phyloP scores from a whole-genome alignment of 2,888 invertebrate species.

The Phytoseiulus persimilis region DNA sequence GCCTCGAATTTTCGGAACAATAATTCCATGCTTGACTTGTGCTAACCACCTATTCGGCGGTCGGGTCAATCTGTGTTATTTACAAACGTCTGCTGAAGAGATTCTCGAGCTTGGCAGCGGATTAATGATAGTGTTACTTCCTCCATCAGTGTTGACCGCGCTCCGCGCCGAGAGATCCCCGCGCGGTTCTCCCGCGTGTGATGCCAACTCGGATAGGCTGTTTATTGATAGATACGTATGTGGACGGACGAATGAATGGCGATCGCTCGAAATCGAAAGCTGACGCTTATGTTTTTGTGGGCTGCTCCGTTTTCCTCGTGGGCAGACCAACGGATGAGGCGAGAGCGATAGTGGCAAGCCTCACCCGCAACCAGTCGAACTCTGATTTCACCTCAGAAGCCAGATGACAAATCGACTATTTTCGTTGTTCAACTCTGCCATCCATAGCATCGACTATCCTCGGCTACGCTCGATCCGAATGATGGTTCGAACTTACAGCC shows the following conservation, averaged over 20 bases:
- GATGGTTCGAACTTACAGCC: not conserved
- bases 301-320: not conserved
- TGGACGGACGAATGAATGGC: too few species aligned
- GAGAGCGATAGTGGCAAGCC: not conserved
- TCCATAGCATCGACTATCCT: not conserved
- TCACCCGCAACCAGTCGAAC: not conserved
- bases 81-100: too few species aligned
- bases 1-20: not conserved
- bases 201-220: too few species aligned
- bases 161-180: too few species aligned
- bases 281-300: not conserved
- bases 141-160: too few species aligned
- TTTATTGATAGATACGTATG: too few species aligned
- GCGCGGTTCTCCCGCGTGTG: too few species aligned
- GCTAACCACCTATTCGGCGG: not conserved
- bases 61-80: too few species aligned
- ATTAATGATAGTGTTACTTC: too few species aligned
- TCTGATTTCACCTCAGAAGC: not conserved
- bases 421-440: not conserved
- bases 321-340: not conserved
- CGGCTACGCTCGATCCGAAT: not conserved
- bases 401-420: constrained; percentile 5
- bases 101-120: too few species aligned
- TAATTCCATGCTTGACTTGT: not conserved
- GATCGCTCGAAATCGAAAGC: too few species aligned